Base-by-base conservation (phyloP, 2,113 vertebrate species). In the Gymnobelideus leadbeateri region DNA sequence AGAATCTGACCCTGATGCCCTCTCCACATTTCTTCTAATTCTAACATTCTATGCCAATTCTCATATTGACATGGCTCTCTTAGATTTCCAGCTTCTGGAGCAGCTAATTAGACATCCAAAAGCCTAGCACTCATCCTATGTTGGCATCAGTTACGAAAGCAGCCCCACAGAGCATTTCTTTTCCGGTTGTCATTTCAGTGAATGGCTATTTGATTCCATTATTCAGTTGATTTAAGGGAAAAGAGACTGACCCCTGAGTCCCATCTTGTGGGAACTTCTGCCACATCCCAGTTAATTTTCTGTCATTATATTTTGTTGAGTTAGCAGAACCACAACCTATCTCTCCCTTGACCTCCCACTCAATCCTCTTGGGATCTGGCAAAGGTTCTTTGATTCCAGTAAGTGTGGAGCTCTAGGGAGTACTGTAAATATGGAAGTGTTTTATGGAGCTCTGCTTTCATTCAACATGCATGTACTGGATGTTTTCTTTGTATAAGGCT, bases 51-150 rank as follows among this genome's bases (percentile, higher is more conserved):
- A 14, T 37, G 51, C 94, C 94, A 92, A 92, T 95, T 91, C 24
- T 54, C 14, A 68, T 92, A 94, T 96, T 97, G 96, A 90, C 92
- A 92, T 90, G 91, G 91, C 52, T 95, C 43, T 96, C 57, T 93
- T 61, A 57, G 91, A 95, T 95, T 93, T 91, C 51, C 91, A 95
- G 96, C 91, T 90, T 90, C 51, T 95, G 93, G 53, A 93, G 95
- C 31, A 68, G 61, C 61, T 96, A 97, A 97, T 97, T 98, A 97
- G 96, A 96, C 93, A 93, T 97, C 95, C 77, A 19, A 91, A 97
- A 96, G 97, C 89, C 49, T 46, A 55, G 93, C 92, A 96, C 96
- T 97, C 95, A 95, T 97, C n/a, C n/a, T 97, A 97, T 95, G 84
- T 31, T 54, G 90, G 51, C 84, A 96, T 97, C 95, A 96, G 95